A percentile compares a stretch with the other conserved stretches of the same genome.
These are phyloP conservation scores for Capricornis sumatraensis DNA, from an alignment of 2,113 vertebrate genomes.

Conservation along the genomic window DNA sequence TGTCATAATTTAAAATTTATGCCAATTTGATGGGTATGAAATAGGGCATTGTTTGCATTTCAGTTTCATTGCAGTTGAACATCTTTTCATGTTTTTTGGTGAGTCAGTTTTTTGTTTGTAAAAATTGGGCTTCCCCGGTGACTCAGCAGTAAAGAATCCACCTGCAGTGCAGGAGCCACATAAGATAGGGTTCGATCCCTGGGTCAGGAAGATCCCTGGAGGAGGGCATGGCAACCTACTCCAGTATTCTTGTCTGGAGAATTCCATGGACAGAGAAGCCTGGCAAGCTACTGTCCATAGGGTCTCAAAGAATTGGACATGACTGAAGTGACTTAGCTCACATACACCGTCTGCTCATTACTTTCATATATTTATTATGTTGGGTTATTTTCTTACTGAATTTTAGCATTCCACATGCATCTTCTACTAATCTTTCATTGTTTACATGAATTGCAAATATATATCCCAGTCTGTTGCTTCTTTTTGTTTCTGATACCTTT, in stretches of 20 bases:
- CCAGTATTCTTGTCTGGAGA: not conserved
- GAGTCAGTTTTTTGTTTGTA: not conserved
- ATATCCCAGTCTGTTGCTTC: not conserved
- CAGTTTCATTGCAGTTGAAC: not conserved
- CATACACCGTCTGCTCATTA: not conserved
- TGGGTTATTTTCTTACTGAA: not conserved
- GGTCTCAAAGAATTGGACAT: not conserved
- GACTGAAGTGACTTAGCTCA: not conserved
- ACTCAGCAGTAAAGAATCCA: not conserved
- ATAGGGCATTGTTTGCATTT: conserved; percentile 20
- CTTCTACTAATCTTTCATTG: not conserved
- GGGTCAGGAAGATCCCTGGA: not conserved
- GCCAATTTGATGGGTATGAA: not conserved
- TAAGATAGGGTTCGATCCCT: not conserved
- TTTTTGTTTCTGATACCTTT: not conserved
- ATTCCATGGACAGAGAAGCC: not conserved
- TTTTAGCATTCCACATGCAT: not conserved
- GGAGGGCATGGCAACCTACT: not conserved
- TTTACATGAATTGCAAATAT: not conserved
- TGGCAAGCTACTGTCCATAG: not conserved
- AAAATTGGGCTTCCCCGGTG: not conserved
- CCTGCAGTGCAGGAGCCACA: not conserved
- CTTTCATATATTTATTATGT: not conserved
- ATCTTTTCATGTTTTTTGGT: conserved; percentile 18
- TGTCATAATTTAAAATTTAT: conserved; percentile 17